Base-by-base conservation (phyloP, 1,140 invertebrate genomes). In the Sesamia nonagrioides region DNA sequence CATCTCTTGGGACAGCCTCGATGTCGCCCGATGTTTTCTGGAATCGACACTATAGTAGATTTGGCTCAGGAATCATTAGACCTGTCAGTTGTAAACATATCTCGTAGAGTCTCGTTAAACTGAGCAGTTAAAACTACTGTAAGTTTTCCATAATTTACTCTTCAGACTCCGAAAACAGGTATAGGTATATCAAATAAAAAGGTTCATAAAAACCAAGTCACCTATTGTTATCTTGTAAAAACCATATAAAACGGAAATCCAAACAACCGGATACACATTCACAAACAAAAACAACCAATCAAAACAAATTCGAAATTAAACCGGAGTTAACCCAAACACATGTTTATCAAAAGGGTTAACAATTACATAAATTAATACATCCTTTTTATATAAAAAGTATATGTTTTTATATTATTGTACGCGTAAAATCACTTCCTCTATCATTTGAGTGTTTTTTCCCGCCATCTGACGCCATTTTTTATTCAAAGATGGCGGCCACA, bases 361-460 rank as follows among this genome's bases (percentile, higher is more conserved):
- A 92, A 92, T 94, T 89, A 92, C 81, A 91, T 91, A 92, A 92
- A 92, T 94, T 94, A 93, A 94, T 93, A 92, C 90, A 90, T 91
- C 91, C 91, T 90, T 82, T 89, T 85, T 88, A 88, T 87, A 87
- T 77, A 77, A 68, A 77, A 68, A 66, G n/a, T 40, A 37, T 68
- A 42, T 77, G 58, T 75, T 75, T 75, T 75, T 61, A 48, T 83
- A 76, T 84, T 84, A 79, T 84, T 88, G 82, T 90, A 88, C 81
- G 88, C 89, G 89, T 92, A 92, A 90, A 92, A 94, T 94, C 88
- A 92, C 89, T 94, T 94, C 92, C 92, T 93, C 85, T 90, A 89
- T 88, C 86, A 86, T 88, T 90, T 86, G 85, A 81, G 71, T 86
- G 84, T 92, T 91, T 91, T 90, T 92, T 89, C 88, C 84, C 83